Evolutionary conservation across 2,797 vertebrate species (phyloP).

Genomic region (Melanotaenia boesemani): DNA sequence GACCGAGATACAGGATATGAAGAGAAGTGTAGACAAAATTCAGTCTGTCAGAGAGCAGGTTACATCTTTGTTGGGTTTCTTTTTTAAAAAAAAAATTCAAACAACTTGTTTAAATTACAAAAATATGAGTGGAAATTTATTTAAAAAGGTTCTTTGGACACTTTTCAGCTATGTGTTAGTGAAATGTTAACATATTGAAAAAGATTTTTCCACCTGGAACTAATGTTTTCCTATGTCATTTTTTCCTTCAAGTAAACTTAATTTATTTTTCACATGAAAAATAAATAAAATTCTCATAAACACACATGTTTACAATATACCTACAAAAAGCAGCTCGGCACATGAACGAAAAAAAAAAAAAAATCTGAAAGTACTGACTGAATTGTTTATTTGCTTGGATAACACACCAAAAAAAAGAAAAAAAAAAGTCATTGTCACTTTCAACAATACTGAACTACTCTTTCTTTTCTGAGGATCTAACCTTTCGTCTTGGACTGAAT

Average conservation of each 20-base stretch:
- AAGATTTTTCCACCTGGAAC: background rate
- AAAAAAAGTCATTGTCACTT: constrained; percentile 80
- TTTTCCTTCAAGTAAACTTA: background rate
- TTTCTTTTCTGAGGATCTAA: constrained; percentile 81
- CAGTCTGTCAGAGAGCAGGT: constrained; percentile 58
- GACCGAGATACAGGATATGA: constrained; percentile 84
- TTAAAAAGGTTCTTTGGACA: background rate
- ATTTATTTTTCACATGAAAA: constrained; percentile 12
- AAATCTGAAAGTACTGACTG: constrained; percentile 59
- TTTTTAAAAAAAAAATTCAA: no score
- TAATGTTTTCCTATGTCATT: constrained; percentile 2
- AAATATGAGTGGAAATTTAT: constrained; percentile 1
- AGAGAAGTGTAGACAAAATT: constrained; percentile 78
- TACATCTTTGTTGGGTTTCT: constrained; percentile 55
- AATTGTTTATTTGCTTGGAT: constrained; percentile 81
- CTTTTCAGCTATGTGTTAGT: background rate
- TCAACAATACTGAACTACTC: constrained; percentile 78
- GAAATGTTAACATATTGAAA: background rate
- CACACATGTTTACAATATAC: constrained; percentile 15
- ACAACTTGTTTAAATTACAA: constrained; percentile 13
- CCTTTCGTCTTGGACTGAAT: constrained; percentile 85
- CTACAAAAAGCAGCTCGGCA: constrained; percentile 27
- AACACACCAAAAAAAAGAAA: constrained; percentile 48
- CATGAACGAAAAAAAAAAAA: constrained; percentile 42
- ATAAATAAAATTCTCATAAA: background rate